Conservation (phyloP, 2,797 vertebrate species). For the Sebastes minor region DNA sequence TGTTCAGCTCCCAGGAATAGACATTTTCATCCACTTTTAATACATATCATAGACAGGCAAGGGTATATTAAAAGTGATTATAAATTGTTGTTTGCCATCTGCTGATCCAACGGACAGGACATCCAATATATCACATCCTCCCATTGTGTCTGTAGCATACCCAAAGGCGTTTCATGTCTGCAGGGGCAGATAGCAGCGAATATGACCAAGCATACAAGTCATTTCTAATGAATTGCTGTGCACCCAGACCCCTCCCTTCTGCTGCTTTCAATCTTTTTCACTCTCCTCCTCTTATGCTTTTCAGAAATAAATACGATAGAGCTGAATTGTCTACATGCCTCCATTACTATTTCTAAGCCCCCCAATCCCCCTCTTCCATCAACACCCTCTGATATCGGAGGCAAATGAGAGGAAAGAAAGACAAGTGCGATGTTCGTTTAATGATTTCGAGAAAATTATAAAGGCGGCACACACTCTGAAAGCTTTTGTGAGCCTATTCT, state of each 20-base stretch:
- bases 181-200: slow-evolving; percentile 28
- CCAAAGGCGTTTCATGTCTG: slow-evolving; percentile 36
- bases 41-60: background rate
- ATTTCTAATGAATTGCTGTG: slow-evolving; percentile 67
- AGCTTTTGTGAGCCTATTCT: slow-evolving; percentile 12
- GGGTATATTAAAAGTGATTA: slow-evolving; percentile 14
- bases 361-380: background rate
- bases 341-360: background rate
- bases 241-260: background rate
- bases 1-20: background rate
- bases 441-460: slow-evolving; percentile 32
- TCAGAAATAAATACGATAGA: slow-evolving; percentile 15
- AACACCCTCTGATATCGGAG: slow-evolving; percentile 7
- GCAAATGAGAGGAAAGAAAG: background rate
- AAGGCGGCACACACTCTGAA: slow-evolving; percentile 9
- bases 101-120: slow-evolving; percentile 20
- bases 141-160: slow-evolving; percentile 23
- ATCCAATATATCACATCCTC: slow-evolving; percentile 17
- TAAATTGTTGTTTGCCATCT: slow-evolving; percentile 22
- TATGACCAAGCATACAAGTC: slow-evolving; percentile 59
- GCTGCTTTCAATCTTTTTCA: background rate
- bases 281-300: background rate
- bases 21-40: slow-evolving; percentile 3
- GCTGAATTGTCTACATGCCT: slow-evolving; percentile 12
- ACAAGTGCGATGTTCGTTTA: slow-evolving; percentile 24